Conservation (phyloP, 1,140 invertebrate species). For the Grapholita molesta region DNA sequence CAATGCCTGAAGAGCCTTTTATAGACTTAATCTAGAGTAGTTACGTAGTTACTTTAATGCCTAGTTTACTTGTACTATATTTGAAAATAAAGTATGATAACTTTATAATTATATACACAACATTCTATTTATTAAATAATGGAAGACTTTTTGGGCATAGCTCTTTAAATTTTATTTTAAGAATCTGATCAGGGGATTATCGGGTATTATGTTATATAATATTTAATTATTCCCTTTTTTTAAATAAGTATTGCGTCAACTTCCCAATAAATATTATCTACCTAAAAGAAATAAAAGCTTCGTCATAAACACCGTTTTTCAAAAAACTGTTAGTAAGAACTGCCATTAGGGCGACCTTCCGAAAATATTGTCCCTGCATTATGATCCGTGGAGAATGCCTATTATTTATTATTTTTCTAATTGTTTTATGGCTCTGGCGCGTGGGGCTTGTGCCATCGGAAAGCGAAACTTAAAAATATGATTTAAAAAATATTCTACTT, state of each 20-base stretch:
- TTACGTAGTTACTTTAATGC: too few relatives aligned
- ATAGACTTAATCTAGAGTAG: too few relatives aligned
- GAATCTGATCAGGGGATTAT: too few relatives aligned
- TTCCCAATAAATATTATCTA: background rate
- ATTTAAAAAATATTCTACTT: too few relatives aligned
- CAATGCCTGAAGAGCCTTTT: too few relatives aligned
- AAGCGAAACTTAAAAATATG: background rate
- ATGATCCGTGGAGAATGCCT: conserved; percentile 58
- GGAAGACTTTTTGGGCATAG: too few relatives aligned
- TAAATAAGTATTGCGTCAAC: background rate
- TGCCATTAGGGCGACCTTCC: conserved; percentile 46
- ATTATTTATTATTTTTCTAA: conserved; percentile 51
- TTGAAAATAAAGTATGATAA: too few relatives aligned
- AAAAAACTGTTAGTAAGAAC: conserved; percentile 20
- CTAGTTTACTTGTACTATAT: too few relatives aligned
- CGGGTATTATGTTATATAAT: conserved; percentile 5
- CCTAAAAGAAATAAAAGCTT: background rate
- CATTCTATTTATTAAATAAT: too few relatives aligned
- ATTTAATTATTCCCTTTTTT: background rate
- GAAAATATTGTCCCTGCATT: conserved; percentile 51
- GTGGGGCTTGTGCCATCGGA: conserved; percentile 50
- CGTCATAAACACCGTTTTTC: conserved; percentile 9
- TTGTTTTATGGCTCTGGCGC: conserved; percentile 56
- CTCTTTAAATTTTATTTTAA: too few relatives aligned
- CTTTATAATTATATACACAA: too few relatives aligned